These are phyloP conservation scores for Syngnathoides biaculeatus DNA, from an alignment of 2,113 vertebrate species.

Conservation along the genomic window DNA sequence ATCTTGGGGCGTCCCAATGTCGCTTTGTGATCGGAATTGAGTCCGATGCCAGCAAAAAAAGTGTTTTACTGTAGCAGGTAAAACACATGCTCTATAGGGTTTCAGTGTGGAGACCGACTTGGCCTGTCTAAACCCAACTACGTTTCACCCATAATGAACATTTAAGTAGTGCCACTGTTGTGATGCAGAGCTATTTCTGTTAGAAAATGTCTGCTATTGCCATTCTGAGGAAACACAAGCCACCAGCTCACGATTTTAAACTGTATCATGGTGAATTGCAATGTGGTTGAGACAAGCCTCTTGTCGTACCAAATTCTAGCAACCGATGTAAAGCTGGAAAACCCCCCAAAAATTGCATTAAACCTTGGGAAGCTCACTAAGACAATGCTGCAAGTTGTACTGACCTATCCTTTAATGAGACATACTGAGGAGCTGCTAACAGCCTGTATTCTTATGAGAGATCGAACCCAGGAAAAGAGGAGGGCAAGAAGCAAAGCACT, in stretches of 20 bases:
- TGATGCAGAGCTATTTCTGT: not conserved
- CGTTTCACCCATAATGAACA: no score
- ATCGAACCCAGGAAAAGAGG: conserved; percentile 53
- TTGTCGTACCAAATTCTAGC: conserved; percentile 17
- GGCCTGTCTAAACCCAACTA: no score
- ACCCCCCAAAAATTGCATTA: conserved; percentile 36
- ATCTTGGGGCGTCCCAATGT: no score
- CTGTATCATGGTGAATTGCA: not conserved
- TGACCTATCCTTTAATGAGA: conserved; percentile 67
- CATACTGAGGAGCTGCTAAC: conserved; percentile 64
- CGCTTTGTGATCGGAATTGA: no score
- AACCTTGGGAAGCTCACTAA: conserved; percentile 46
- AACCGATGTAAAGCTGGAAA: conserved; percentile 26
- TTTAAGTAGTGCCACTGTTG: not conserved
- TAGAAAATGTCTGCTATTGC: not conserved
- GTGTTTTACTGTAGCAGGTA: no score
- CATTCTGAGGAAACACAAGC: conserved; percentile 12
- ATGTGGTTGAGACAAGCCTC: conserved; percentile 40
- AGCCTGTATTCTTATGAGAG: conserved; percentile 58
- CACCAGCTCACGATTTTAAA: not conserved
- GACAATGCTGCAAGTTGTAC: conserved; percentile 52
- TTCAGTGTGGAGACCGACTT: no score
- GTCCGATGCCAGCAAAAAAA: no score
- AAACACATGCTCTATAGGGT: no score
- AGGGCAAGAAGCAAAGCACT: conserved; percentile 57